Percentiles rank a stretch among this genome's conserved stretches.
These are phyloP conservation scores for Pyralis farinalis DNA, from an alignment of 2,888 invertebrate genomes.

Conservation along the genomic window DNA sequence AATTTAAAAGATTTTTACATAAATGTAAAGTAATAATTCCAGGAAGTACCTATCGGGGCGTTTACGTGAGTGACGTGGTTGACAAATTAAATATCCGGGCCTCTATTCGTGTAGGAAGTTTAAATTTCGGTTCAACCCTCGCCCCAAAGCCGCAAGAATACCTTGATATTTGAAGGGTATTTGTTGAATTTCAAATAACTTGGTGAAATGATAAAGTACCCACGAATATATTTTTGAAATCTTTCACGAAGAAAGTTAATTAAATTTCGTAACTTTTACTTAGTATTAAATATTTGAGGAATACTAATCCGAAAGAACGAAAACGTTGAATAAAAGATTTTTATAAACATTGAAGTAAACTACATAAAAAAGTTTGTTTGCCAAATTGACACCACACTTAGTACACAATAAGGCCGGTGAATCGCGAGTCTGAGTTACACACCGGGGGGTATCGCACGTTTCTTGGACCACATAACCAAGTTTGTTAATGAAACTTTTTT, in stretches of 20 bases:
- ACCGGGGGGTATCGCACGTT: no score
- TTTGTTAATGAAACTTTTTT: no score
- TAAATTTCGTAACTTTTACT: neutral
- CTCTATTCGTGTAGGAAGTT: neutral
- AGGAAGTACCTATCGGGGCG: no score
- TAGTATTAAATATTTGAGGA: neutral
- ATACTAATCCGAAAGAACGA: neutral
- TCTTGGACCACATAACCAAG: no score
- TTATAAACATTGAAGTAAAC: no score
- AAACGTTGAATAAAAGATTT: no score
- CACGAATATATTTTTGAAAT: neutral
- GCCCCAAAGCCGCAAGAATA: neutral
- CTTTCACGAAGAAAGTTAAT: neutral
- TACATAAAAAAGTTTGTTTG: no score
- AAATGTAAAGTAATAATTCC: no score
- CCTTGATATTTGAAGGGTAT: neutral
- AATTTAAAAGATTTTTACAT: no score
- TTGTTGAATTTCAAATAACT: neutral
- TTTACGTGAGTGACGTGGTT: constrained; percentile 8
- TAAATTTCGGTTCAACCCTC: neutral
- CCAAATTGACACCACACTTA: no score
- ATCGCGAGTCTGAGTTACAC: no score
- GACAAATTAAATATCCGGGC: constrained; percentile 1
- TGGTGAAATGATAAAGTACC: neutral
- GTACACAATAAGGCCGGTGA: no score